phyloP scores from a whole-genome alignment of 2,888 invertebrate genomes.

The Gymnocheta viridis region DNA sequence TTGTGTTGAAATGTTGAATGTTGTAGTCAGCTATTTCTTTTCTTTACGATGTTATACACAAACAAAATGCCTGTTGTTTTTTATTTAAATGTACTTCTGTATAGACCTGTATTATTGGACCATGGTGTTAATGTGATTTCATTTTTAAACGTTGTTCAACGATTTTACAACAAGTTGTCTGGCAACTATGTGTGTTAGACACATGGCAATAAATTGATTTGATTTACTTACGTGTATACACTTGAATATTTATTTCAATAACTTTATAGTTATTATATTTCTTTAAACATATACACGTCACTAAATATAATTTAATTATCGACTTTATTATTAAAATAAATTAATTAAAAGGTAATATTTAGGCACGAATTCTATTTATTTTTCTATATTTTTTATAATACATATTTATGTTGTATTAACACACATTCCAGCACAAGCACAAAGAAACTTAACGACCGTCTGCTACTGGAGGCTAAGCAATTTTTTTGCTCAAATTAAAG shows the following conservation, averaged over 20 bases:
- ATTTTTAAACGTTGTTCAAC: background rate
- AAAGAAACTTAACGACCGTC: slow-evolving; percentile 1
- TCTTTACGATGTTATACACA: too few relatives aligned
- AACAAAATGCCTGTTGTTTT: too few relatives aligned
- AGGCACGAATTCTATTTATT: background rate
- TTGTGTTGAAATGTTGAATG: too few relatives aligned
- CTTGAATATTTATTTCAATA: slow-evolving; percentile 18
- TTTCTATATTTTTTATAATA: background rate
- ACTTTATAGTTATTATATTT: background rate
- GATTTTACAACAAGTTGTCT: background rate
- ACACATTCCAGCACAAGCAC: background rate
- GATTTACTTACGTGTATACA: slow-evolving; percentile 36
- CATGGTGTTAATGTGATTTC: too few relatives aligned
- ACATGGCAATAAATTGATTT: background rate
- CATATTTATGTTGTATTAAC: background rate
- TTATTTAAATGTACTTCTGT: too few relatives aligned
- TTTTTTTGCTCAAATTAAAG: background rate
- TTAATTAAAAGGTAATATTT: background rate
- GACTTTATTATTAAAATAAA: background rate
- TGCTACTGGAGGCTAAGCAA: slow-evolving; percentile 32
- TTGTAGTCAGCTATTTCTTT: too few relatives aligned
- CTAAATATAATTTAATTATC: background rate
- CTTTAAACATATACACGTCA: background rate
- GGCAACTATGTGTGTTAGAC: background rate
- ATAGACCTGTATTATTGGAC: too few relatives aligned